Evolutionary conservation across 2,113 vertebrate genomes (phyloP).

Genomic region (Ranitomeya variabilis): DNA sequence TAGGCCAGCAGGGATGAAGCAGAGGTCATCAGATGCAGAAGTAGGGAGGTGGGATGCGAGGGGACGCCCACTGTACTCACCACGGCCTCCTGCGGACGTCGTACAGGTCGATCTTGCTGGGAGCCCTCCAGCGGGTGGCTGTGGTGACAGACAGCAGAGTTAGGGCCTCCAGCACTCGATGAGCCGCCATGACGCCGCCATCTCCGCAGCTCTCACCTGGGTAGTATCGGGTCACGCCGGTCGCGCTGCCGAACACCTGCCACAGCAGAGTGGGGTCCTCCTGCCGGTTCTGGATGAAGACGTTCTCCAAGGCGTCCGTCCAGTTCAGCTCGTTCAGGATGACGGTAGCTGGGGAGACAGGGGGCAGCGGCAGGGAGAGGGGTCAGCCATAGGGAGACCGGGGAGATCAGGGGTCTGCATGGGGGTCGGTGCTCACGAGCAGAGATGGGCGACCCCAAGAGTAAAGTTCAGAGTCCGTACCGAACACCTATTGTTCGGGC

Average conservation of each 20-base stretch:
- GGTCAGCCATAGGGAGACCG: not conserved
- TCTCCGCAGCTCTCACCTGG: slow-evolving; percentile 77
- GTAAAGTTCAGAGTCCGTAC: too few species aligned
- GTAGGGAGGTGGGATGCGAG: not conserved
- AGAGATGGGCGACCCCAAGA: too few species aligned
- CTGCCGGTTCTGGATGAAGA: slow-evolving; percentile 90
- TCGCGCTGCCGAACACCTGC: slow-evolving; percentile 98
- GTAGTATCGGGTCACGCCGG: slow-evolving; percentile 94
- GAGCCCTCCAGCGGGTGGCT: slow-evolving; percentile 94
- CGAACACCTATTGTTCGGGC: too few species aligned
- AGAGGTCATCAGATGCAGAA: too few species aligned
- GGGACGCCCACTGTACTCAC: slow-evolving; percentile 71
- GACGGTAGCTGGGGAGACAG: slow-evolving; percentile 79
- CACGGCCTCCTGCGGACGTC: slow-evolving; percentile 95
- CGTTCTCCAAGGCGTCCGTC: slow-evolving; percentile 91
- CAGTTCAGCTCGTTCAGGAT: slow-evolving; percentile 97
- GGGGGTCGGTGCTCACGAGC: not conserved
- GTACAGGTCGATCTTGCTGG: slow-evolving; percentile 97
- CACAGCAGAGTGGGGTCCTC: slow-evolving; percentile 93
- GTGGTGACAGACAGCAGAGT: slow-evolving; percentile 23
- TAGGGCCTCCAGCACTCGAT: not conserved
- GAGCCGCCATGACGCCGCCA: too few species aligned
- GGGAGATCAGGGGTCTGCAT: not conserved
- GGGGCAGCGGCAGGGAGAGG: slow-evolving; percentile 4
- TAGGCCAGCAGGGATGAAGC: not conserved